Evolutionary conservation across 2,113 vertebrate species (phyloP).

Genomic region (Grus americana): DNA sequence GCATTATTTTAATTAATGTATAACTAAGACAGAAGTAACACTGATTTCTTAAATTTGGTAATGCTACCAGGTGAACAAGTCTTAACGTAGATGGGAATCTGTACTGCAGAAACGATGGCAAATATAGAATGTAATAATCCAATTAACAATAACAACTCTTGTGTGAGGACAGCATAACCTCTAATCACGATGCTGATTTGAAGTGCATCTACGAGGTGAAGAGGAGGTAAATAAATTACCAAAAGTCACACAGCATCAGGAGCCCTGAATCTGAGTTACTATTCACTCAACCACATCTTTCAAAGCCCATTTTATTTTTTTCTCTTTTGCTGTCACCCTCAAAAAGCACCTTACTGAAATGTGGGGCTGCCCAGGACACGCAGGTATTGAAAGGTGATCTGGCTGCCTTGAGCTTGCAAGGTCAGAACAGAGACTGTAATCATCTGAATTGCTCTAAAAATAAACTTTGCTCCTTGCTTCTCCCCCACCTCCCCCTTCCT

Average conservation of each 20-base stretch:
- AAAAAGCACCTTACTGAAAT: neutral
- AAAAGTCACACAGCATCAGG: neutral
- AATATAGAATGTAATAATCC: neutral
- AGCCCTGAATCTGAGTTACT: neutral
- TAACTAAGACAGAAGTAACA: neutral
- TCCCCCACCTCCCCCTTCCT: fast-evolving
- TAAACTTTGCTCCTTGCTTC: neutral
- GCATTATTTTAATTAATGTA: neutral
- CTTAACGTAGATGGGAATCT: neutral
- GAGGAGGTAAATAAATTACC: neutral
- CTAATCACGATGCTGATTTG: neutral
- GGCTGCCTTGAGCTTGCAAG: neutral
- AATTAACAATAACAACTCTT: neutral
- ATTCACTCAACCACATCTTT: neutral
- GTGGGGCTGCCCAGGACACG: neutral
- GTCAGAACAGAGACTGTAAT: neutral
- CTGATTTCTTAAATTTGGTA: neutral
- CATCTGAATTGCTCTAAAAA: neutral
- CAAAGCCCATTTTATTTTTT: neutral
- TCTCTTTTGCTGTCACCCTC: neutral
- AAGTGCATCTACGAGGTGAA: neutral
- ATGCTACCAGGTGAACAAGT: neutral
- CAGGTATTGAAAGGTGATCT: neutral
- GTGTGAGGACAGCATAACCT: neutral
- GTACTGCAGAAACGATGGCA: neutral